These are phyloP conservation scores for Macrostomum lignano DNA, from an alignment of 1,140 invertebrate genomes.

Conservation along the genomic window DNA sequence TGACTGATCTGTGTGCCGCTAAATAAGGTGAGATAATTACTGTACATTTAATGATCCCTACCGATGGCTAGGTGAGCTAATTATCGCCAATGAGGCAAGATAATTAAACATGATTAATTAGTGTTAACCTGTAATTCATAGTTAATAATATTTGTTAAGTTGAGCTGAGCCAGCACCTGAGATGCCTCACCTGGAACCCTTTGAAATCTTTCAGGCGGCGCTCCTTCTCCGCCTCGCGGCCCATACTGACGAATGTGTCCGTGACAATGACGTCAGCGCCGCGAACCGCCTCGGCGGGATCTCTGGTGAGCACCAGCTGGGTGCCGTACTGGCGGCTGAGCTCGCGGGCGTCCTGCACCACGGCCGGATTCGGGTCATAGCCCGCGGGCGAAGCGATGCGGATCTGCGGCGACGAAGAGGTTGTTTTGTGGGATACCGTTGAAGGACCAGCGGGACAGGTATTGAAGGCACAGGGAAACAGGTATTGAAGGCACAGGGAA, in stretches of 20 bases:
- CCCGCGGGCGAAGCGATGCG: conserved; percentile 6
- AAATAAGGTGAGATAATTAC: no score
- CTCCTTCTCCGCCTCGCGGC: conserved; percentile 12
- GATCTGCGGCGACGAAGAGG: no score
- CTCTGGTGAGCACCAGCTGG: conserved; percentile 10
- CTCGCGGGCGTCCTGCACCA: conserved; percentile 8
- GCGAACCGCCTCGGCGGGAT: conserved; percentile 13
- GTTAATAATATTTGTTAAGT: neutral
- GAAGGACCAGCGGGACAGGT: no score
- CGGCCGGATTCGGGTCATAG: conserved; percentile 10
- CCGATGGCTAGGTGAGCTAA: no score
- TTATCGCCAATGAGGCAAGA: no score
- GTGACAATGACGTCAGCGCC: conserved; percentile 13
- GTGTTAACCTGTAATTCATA: neutral
- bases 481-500: no score
- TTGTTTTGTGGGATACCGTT: no score
- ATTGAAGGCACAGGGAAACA: no score
- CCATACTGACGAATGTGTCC: conserved; percentile 16
- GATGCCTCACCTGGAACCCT: conserved; percentile 12
- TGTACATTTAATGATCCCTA: no score
- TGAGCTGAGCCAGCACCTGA: no score
- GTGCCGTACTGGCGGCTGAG: conserved; percentile 9
- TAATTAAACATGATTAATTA: no score
- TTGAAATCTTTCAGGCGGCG: conserved; percentile 11
- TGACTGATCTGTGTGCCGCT: no score